Evolutionary conservation across 2,113 vertebrate genomes (phyloP), one percentile per base, ranked within the genome.

Genomic region (Garra rufa): DNA sequence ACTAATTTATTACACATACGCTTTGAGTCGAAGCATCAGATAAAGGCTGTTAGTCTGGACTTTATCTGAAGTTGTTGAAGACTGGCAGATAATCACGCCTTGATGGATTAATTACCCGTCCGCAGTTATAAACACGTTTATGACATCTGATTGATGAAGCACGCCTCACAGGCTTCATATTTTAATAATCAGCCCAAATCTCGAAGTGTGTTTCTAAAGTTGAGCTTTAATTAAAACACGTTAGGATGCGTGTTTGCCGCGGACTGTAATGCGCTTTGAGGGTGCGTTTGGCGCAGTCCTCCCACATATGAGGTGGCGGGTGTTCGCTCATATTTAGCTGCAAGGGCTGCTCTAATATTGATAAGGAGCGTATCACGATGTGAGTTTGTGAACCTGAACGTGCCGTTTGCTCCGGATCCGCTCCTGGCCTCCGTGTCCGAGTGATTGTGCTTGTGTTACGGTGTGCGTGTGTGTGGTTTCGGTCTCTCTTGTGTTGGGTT

Each of bases 401-500:
- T 46, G 76, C 9, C 15, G 44, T 75, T 44, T 6, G n/a, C 44
- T 24, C 50, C 26, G 26, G 28, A 52, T 83, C 44, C 30, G 6
- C 28, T 11, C 11, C 3, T 13, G 61, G 63, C 7, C 63, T 67
- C 61, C 0, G 21, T 52, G 44, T 38, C 3, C 6, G 13, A 75
- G 28, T 34, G 11, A 28, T 28, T 30, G 41, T 57, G 63, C 21
- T 55, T 15, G 43, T 85, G 52, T 55, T 19, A 44, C 15, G 5
- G 15, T 24, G 52, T 63, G 11, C 34, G 34, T 63, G 50, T 67
- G 15, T 70, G 55, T 14, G 65, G 41, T 82, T 24, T 63, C 71
- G 50, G 41, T 81, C 73, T 84, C 69, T 85, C 86, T 88, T 85
- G 34, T 83, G 73, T 76, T 86, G 67, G 89, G 87, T 93, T 91